Evolutionary conservation across 2,113 vertebrate species (phyloP).

Genomic region (Amazona guildingii): DNA sequence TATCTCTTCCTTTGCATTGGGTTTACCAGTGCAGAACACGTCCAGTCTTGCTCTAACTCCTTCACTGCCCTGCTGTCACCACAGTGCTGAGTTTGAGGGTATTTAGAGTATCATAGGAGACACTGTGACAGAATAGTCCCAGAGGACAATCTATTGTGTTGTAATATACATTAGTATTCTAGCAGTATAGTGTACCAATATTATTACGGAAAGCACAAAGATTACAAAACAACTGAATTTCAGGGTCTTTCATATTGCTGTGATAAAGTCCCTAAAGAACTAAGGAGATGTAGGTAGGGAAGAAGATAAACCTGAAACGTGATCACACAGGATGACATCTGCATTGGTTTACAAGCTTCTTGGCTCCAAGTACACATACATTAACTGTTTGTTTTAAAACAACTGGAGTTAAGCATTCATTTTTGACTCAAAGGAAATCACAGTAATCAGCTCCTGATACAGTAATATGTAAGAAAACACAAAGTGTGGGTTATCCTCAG

Average conservation of each 20-base stretch:
- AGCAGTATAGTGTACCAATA: neutral
- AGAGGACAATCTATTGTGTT: neutral
- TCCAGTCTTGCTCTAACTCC: neutral
- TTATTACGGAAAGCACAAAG: neutral
- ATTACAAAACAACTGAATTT: neutral
- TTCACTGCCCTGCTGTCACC: neutral
- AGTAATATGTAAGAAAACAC: neutral
- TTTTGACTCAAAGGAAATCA: neutral
- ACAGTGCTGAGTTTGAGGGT: neutral
- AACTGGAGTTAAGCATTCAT: accelerated
- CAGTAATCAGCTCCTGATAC: neutral
- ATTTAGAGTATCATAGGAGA: neutral
- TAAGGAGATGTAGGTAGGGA: neutral
- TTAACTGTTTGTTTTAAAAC: neutral
- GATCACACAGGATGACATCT: neutral
- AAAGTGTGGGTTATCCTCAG: neutral
- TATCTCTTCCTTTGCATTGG: neutral
- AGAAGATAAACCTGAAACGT: neutral
- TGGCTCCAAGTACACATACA: neutral
- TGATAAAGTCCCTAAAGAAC: neutral
- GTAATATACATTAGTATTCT: neutral
- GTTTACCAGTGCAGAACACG: neutral
- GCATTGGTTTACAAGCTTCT: neutral
- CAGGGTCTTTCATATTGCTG: neutral
- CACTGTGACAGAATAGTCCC: neutral